Evolutionary conservation across 92 coral and sea anemone species (phyloP).

Genomic region (Porites rus): DNA sequence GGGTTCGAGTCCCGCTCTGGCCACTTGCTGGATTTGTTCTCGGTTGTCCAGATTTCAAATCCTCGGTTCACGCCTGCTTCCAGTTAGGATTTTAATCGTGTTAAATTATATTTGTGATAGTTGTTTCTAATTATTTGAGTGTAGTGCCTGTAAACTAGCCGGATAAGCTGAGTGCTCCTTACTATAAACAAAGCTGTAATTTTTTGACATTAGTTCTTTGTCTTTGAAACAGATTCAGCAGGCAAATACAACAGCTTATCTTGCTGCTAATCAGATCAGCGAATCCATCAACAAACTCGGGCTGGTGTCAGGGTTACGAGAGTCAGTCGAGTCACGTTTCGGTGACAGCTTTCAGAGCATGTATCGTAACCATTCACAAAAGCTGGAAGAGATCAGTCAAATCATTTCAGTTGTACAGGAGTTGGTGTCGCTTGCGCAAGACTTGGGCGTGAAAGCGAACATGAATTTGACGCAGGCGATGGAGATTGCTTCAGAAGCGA

Average conservation of each 20-base stretch:
- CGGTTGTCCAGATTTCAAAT: no score
- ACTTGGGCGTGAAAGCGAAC: slow-evolving; percentile 62
- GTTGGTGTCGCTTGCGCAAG: slow-evolving; percentile 45
- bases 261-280: slow-evolving; percentile 73
- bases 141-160: no score
- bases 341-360: slow-evolving; percentile 72
- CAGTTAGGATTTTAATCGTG: no score
- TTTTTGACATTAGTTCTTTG: not conserved
- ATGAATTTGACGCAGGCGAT: slow-evolving; percentile 66
- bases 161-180: no score
- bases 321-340: slow-evolving; percentile 61
- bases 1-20: no score
- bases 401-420: slow-evolving; percentile 40
- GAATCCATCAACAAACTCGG: slow-evolving; percentile 70
- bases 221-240: slow-evolving; percentile 69
- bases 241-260: slow-evolving; percentile 82
- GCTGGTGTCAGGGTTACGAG: slow-evolving; percentile 54
- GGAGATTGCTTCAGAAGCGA: slow-evolving; percentile 51
- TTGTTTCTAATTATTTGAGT: no score
- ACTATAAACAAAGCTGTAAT: no score
- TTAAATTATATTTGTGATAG: no score
- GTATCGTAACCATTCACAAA: slow-evolving; percentile 51
- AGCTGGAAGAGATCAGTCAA: slow-evolving; percentile 60
- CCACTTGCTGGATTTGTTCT: no score
- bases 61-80: no score